A percentile compares a stretch with the other conserved stretches of the same genome.
These are phyloP conservation scores for Tarsius wallacei DNA, from an alignment of 2,797 vertebrate genomes.

Conservation along the genomic window DNA sequence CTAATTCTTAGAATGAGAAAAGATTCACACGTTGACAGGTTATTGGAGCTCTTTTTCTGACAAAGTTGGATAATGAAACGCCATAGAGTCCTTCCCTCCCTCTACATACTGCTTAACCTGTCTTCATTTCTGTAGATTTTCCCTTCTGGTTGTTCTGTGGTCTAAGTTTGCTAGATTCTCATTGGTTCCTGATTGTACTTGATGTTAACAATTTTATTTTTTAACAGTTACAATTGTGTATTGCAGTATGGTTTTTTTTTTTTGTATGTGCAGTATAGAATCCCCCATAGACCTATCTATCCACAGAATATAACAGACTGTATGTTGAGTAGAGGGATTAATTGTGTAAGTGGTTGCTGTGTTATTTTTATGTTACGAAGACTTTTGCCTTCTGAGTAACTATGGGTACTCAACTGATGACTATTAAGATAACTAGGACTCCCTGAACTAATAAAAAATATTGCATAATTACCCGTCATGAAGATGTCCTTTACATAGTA, in stretches of 20 bases:
- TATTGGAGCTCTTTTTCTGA: background rate
- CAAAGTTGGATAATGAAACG: background rate
- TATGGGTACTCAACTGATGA: background rate
- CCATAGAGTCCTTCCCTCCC: background rate
- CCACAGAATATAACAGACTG: background rate
- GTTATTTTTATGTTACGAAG: constrained; percentile 43
- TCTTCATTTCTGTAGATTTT: background rate
- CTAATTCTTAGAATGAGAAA: constrained; percentile 18
- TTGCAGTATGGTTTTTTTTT: background rate
- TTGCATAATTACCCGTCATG: constrained; percentile 17
- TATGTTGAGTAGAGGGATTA: constrained; percentile 30
- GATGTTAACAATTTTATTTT: background rate
- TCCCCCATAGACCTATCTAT: constrained; percentile 3
- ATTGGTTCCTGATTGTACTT: background rate
- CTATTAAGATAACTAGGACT: constrained; percentile 43
- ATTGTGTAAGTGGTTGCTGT: constrained; percentile 50
- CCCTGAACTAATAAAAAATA: constrained; percentile 53
- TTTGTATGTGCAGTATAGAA: constrained; percentile 14
- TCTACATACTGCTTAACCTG: background rate
- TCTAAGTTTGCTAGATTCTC: background rate
- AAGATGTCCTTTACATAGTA: constrained; percentile 28
- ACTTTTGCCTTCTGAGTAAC: constrained; percentile 57
- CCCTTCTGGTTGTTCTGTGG: background rate
- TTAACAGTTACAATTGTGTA: constrained; percentile 17
- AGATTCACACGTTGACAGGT: background rate